Evolutionary conservation across 2,797 vertebrate species (phyloP).

Genomic region (Halcyon leucocephala): DNA sequence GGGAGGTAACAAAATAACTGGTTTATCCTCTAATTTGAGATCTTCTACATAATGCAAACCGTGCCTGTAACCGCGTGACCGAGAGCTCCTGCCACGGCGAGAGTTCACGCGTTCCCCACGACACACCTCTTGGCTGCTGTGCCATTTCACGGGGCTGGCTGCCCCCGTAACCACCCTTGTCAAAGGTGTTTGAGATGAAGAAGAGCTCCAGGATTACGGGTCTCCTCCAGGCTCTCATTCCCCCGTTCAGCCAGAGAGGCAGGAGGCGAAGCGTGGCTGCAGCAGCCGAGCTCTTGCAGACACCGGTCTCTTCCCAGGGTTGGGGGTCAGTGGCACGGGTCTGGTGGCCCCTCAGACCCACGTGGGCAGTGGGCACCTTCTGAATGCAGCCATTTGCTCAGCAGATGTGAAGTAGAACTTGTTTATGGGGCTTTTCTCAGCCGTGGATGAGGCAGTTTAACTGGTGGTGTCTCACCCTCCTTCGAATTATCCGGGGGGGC

Average conservation of each 20-base stretch:
- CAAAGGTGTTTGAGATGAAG: not conserved
- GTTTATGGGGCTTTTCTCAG: not conserved
- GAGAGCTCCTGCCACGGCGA: not conserved
- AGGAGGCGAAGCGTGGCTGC: accelerated
- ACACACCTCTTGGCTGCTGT: not conserved
- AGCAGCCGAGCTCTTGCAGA: not conserved
- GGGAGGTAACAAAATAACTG: not conserved
- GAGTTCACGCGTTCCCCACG: not conserved
- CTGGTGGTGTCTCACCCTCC: not conserved
- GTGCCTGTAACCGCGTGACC: accelerated
- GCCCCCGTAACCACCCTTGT: not conserved
- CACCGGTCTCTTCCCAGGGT: not conserved
- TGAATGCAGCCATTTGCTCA: not conserved
- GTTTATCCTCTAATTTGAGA: not conserved
- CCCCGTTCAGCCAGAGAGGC: accelerated
- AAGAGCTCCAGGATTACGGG: not conserved
- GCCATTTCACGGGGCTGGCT: not conserved
- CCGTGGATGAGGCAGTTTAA: not conserved
- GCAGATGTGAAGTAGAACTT: not conserved
- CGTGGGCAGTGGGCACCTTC: not conserved
- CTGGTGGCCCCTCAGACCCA: not conserved
- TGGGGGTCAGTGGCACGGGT: accelerated
- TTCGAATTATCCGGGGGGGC: not conserved
- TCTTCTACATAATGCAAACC: not conserved
- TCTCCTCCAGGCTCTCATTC: not conserved